Base-by-base conservation (phyloP, 2,888 invertebrate genomes). In the Blastobasis lacticolella region DNA sequence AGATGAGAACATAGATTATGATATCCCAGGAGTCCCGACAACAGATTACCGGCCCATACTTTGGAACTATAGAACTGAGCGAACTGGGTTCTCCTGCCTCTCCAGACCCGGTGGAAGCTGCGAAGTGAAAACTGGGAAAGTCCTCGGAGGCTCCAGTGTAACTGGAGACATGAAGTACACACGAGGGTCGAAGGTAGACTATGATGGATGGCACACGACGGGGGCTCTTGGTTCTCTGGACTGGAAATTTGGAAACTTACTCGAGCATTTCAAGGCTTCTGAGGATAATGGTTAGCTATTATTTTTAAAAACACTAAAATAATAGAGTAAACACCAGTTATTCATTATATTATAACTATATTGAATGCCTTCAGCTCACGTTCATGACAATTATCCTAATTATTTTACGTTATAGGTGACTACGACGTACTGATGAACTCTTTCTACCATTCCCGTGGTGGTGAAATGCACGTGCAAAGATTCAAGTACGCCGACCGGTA, bases 151-250 rank as follows among this genome's bases (percentile, higher is more conserved):
- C 0, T 87, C 88, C 45, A 83, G 84, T 38, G 88, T 87, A 3
- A 78, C 71, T 6, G 84, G 82, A 38, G 84, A 87, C 52, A 87
- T 88, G 87, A 88, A 88, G 67, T 88, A 88, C 57, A 82, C 82
- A 1, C 69, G 88, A 57, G 88, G 88, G 0, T 75, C 78, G 10
- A 86, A 82, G 57, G 71, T 68, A 9, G 88, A 88, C 57, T 88
- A 85, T 49, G 87, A 88, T 52, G 78, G 73, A 0, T 88, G 88
- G 88, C 78, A 82, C 49, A 72, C 54, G 36, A 61, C 69, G 1
- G 83, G 77, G 1, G 71, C 73, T 0, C 55, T 81, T 0, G 81
- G 71, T 0, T 85, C 86, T 0, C 56, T 87, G 44, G 83, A 84
- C 3, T 88, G 88, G 88, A 86, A 84, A 58, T 88, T 70, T 54